Evolutionary conservation across 2,797 vertebrate genomes (phyloP).

Genomic region (Triplophysa yarkandensis): DNA sequence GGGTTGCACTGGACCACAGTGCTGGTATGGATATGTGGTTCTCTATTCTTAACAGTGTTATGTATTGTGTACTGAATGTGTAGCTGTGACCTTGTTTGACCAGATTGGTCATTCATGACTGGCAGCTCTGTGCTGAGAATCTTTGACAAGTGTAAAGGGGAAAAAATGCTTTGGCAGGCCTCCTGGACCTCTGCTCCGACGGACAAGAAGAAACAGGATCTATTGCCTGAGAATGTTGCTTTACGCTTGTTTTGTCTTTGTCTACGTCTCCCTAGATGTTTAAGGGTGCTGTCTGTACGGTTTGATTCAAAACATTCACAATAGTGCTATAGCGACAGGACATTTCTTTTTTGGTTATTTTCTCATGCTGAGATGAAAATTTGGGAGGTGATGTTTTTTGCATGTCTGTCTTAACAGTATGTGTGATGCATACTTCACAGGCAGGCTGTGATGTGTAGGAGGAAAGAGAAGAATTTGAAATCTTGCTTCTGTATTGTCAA

Average conservation of each 20-base stretch:
- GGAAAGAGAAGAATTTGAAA: conserved; percentile 8
- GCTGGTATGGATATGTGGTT: too few species aligned
- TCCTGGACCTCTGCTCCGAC: conserved; percentile 15
- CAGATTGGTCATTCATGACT: conserved; percentile 7
- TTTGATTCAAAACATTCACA: neutral
- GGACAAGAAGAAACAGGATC: conserved; percentile 38
- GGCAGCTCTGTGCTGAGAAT: conserved; percentile 35
- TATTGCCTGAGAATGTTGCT: neutral
- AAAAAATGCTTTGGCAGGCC: conserved; percentile 33
- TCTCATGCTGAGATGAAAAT: neutral
- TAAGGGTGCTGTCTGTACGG: neutral
- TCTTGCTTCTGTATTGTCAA: neutral
- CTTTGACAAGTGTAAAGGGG: conserved; percentile 33
- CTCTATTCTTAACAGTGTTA: neutral
- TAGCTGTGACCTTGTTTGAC: conserved; percentile 29
- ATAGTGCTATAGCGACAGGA: neutral
- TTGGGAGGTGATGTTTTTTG: conserved; percentile 3
- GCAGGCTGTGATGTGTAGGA: conserved; percentile 14
- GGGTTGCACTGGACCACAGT: neutral
- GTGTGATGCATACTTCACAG: conserved; percentile 3
- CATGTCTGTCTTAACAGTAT: neutral
- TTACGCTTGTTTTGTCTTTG: neutral
- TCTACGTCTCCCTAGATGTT: neutral
- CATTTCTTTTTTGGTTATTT: neutral
- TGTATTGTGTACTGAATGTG: conserved; percentile 11